Evolutionary conservation across 2,888 invertebrate genomes (phyloP).

Genomic region (Netelia virgata): DNA sequence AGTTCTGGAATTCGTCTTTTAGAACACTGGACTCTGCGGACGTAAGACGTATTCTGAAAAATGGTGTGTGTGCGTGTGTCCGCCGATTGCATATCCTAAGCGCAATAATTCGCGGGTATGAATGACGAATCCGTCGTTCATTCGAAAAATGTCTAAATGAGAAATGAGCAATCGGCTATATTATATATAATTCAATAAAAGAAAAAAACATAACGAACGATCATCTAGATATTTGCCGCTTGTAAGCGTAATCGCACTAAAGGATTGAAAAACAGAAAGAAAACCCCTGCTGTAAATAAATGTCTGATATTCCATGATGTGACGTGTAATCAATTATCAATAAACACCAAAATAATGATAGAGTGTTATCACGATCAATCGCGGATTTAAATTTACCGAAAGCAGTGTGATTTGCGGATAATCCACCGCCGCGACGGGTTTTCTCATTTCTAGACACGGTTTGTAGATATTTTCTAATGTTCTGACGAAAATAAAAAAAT

Average conservation of each 20-base stretch:
- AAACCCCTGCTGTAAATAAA: constrained; percentile 77
- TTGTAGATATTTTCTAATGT: too few relatives aligned
- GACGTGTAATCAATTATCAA: constrained; percentile 77
- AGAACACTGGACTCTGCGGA: constrained; percentile 51
- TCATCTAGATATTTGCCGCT: constrained; percentile 49
- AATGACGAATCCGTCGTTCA: constrained; percentile 8
- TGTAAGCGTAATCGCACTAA: constrained; percentile 41
- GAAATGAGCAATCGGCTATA: constrained; percentile 29
- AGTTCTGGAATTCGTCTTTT: constrained; percentile 40
- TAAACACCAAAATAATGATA: constrained; percentile 70
- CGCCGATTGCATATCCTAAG: constrained; percentile 18
- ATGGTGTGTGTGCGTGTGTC: constrained; percentile 35
- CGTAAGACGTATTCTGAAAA: constrained; percentile 23
- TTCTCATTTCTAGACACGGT: constrained; percentile 32
- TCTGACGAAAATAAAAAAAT: background rate
- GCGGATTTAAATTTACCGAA: background rate
- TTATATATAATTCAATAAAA: constrained; percentile 27
- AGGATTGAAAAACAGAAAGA: constrained; percentile 55
- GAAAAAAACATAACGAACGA: constrained; percentile 47
- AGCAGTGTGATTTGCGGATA: background rate
- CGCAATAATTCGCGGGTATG: background rate
- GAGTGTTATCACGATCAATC: constrained; percentile 2
- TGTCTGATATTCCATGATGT: constrained; percentile 76
- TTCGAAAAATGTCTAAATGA: constrained; percentile 9
- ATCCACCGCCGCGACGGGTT: background rate